These are phyloP conservation scores for Harlomillsia oculata DNA, from an alignment of 1,140 invertebrate genomes.

Conservation along the genomic window DNA sequence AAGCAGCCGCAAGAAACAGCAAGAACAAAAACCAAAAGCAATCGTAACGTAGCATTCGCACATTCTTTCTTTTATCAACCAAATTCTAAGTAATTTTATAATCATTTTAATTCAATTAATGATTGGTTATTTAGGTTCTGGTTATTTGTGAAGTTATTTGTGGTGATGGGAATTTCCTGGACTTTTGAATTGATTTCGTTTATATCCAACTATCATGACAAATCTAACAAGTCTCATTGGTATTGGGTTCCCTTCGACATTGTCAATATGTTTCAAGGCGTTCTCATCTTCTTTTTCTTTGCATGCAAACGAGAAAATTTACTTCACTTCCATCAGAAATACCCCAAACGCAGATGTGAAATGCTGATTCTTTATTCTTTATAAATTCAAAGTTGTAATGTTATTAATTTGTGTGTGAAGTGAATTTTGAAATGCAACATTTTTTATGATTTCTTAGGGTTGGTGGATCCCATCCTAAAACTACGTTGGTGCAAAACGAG, in stretches of 20 bases:
- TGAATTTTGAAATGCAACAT: no score
- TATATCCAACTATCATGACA: neutral
- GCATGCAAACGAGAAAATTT: constrained; percentile 58
- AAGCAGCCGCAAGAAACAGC: neutral
- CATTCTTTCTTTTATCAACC: neutral
- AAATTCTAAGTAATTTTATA: no score
- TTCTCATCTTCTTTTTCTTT: constrained; percentile 78
- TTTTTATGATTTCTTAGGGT: no score
- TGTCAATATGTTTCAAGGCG: constrained; percentile 70
- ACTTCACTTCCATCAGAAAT: no score
- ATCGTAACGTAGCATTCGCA: constrained; percentile 31
- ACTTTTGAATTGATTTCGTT: constrained; percentile 55
- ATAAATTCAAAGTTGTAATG: no score
- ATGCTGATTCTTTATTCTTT: no score
- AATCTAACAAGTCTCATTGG: constrained; percentile 4
- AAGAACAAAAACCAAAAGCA: neutral
- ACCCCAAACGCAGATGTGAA: no score
- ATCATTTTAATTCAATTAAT: constrained; percentile 30
- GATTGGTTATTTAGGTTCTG: constrained; percentile 44
- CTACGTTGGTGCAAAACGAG: no score
- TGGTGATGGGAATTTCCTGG: constrained; percentile 64
- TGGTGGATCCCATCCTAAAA: no score
- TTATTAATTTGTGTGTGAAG: no score
- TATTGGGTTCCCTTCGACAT: constrained; percentile 44
- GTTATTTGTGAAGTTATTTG: constrained; percentile 55